Conservation (phyloP, 2,888 invertebrate genomes). For the Mystacides longicornis region DNA sequence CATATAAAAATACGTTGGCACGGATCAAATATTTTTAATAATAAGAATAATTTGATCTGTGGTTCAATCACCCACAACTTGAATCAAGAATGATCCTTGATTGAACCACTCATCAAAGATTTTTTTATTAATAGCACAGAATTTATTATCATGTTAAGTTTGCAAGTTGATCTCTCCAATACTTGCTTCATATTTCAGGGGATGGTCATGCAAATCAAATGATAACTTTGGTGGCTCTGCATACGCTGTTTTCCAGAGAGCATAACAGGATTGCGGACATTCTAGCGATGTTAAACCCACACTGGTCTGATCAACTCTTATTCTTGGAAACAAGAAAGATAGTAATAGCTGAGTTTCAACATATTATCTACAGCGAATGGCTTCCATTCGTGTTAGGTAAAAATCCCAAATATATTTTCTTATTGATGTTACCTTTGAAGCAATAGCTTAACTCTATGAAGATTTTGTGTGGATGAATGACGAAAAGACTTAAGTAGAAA, state of each 20-base stretch:
- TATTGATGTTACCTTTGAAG: not conserved
- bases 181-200: conserved; percentile 41
- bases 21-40: too few relatives aligned
- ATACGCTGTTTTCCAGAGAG: conserved; percentile 68
- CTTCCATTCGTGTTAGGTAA: conserved; percentile 67
- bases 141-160: not conserved
- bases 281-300: conserved; percentile 59
- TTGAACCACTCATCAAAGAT: too few relatives aligned
- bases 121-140: not conserved
- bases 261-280: conserved; percentile 69
- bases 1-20: too few relatives aligned
- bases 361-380: conserved; percentile 75
- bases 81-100: too few relatives aligned
- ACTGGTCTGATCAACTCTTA: conserved; percentile 64
- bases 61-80: too few relatives aligned
- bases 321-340: conserved; percentile 70
- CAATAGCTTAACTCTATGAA: too few relatives aligned
- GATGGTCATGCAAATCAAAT: conserved; percentile 73
- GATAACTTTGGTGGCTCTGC: conserved; percentile 64
- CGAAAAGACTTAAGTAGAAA: too few relatives aligned
- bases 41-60: too few relatives aligned
- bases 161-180: not conserved
- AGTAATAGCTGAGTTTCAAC: conserved; percentile 68
- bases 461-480: too few relatives aligned
- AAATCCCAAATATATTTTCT: conserved; percentile 1